A percentile compares a stretch with the other conserved stretches of the same genome.
Evolutionary conservation across 2,113 vertebrate species (phyloP).

Genomic region (Glareola pratincola): DNA sequence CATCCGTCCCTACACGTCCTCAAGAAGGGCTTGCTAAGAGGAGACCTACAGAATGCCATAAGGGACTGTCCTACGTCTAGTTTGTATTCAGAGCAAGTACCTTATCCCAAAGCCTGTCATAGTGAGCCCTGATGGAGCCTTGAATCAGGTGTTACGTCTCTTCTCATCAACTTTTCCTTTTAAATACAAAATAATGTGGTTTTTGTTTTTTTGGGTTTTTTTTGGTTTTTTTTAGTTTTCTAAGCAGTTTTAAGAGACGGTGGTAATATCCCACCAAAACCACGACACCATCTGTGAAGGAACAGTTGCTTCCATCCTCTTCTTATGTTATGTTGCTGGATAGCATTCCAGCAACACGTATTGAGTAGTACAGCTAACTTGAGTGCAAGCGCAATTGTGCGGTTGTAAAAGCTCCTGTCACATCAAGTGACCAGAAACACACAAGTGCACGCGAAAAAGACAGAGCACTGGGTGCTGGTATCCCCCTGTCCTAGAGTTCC

Average conservation of each 20-base stretch:
- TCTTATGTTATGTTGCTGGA: not conserved
- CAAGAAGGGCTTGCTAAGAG: not conserved
- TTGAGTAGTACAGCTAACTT: not conserved
- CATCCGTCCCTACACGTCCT: not conserved
- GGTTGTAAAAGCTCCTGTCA: not conserved
- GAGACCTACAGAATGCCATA: not conserved
- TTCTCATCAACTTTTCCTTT: not conserved
- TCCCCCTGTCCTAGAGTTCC: not conserved
- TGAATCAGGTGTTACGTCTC: not conserved
- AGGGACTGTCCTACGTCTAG: not conserved
- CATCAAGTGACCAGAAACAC: not conserved
- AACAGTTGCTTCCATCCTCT: not conserved
- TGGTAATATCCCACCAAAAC: not conserved
- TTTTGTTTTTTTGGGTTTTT: accelerated
- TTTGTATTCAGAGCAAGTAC: not conserved
- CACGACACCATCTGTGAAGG: not conserved
- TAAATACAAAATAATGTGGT: not conserved
- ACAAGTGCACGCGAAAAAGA: not conserved
- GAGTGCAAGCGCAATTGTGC: not conserved
- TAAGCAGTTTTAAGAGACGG: not conserved
- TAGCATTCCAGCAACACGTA: not conserved
- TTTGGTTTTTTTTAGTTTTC: not conserved
- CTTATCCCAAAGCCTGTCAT: not conserved
- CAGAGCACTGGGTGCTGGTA: not conserved
- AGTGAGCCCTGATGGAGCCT: not conserved